These are phyloP conservation scores for Gadopsis bispinosus DNA, from an alignment of 2,797 vertebrate species.

Conservation along the genomic window DNA sequence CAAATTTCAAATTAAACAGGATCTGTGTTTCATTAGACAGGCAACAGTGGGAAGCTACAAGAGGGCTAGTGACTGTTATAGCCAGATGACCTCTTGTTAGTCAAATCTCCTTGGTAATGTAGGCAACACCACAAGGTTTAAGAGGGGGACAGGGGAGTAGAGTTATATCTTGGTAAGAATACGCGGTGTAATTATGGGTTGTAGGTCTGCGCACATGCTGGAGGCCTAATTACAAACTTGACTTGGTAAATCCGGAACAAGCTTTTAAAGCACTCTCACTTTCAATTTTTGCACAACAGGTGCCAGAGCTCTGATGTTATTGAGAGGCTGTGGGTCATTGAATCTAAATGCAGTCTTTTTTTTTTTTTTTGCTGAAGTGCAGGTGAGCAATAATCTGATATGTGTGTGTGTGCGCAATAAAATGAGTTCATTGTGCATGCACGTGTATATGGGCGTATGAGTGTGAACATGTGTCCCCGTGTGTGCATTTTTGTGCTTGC, in stretches of 20 bases:
- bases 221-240: conserved; percentile 83
- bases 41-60: conserved; percentile 26
- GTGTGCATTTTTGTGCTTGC: conserved; percentile 54
- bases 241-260: conserved; percentile 73
- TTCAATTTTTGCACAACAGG: conserved; percentile 67
- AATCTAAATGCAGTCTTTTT: conserved; percentile 70
- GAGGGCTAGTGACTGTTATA: conserved; percentile 6
- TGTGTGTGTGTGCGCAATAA: conserved; percentile 1
- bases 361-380: conserved; percentile 34
- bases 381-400: conserved; percentile 57
- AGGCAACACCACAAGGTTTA: conserved; percentile 34
- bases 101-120: conserved; percentile 24
- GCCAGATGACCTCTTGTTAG: conserved; percentile 41
- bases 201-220: conserved; percentile 77
- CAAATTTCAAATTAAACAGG: conserved; percentile 48
- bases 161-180: conserved; percentile 75
- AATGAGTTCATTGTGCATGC: conserved; percentile 24
- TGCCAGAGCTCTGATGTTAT: conserved; percentile 58
- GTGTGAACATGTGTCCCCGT: conserved; percentile 17
- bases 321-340: conserved; percentile 55
- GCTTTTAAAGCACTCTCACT: conserved; percentile 71
- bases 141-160: conserved; percentile 29
- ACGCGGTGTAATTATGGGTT: conserved; percentile 80
- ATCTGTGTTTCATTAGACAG: conserved; percentile 55
- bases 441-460: neutral